Base-by-base conservation (phyloP, 2,888 invertebrate genomes). In the Hedya salicella region DNA sequence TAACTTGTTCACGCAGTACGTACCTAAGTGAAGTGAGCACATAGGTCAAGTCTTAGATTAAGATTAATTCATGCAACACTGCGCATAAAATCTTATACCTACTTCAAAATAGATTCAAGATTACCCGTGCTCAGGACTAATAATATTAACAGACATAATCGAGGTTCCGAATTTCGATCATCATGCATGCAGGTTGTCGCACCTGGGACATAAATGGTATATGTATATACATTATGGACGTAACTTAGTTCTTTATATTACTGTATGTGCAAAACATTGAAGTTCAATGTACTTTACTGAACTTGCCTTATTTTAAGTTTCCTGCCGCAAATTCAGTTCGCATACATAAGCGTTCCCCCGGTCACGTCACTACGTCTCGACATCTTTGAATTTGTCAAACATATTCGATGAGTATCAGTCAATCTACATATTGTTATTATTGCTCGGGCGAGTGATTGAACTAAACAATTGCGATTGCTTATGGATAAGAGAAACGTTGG, bases 381-480 rank as follows among this genome's bases (percentile, higher is more conserved):
- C 13, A 30, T 66, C 57, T 67, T 61, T 71, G 69, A 59, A 61
- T 68, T 73, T 54, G 66, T 68, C 56, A 71, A 72, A 65, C 67
- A 73, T 73, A 78, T 76, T 78, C 71, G 75, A 79, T 77, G 70
- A 60, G 69, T 75, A 79, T 75, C 70, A 71, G 71, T 74, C 71
- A 73, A 79, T 80, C 76, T 79, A 79, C 78, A 79, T 80, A 79
- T 44, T 65, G 50, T 59, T 65, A 54, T 61, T 54, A 66, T 61
- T 49, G 66, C 39, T 77, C 71, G 70, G 66, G 66, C 76, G 75
- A 78, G 74, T 78, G 79, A 81, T 81, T 81, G 79, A 78, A 76
- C 78, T 79, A 83, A 86, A 89, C 86, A 86, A 86, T 87, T 80
- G 83, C 80, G 85, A 87, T 88, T 75, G 77, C 78, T 75, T 75